Conservation (phyloP, 2,797 vertebrate species). For the Rhyacichthys aspro region DNA sequence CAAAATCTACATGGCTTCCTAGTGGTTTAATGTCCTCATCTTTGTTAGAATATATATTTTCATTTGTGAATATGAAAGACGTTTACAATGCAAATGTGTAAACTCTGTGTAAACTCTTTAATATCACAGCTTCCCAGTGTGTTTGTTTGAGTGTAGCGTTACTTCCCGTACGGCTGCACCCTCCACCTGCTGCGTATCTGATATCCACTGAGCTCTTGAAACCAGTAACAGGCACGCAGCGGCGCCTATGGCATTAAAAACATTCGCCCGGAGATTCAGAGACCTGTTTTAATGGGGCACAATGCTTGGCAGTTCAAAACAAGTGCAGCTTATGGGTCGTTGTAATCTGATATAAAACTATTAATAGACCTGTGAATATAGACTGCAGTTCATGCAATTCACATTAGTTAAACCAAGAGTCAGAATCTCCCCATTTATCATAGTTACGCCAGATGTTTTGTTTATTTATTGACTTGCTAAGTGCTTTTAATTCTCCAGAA, state of each 20-base stretch:
- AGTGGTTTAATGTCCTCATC: too few relatives aligned
- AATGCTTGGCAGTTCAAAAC: conserved; percentile 4
- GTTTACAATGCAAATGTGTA: too few relatives aligned
- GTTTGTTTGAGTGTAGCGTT: conserved; percentile 27
- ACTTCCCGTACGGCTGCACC: conserved; percentile 29
- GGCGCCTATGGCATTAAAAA: conserved; percentile 53
- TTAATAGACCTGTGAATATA: background rate
- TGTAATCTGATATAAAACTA: background rate
- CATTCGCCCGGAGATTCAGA: conserved; percentile 33
- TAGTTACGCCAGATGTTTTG: too few relatives aligned
- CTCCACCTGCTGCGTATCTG: conserved; percentile 58
- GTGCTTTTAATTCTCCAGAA: too few relatives aligned
- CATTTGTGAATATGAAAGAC: too few relatives aligned
- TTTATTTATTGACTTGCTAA: too few relatives aligned
- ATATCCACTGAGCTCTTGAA: conserved; percentile 47
- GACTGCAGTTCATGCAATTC: too few relatives aligned
- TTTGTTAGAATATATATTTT: too few relatives aligned
- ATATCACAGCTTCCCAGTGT: conserved; percentile 17
- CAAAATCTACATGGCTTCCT: too few relatives aligned
- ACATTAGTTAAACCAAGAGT: too few relatives aligned
- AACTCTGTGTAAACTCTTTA: background rate
- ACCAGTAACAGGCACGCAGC: conserved; percentile 42
- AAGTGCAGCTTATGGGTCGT: conserved; percentile 1
- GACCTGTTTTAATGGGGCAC: conserved; percentile 21
- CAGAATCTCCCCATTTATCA: too few relatives aligned